Evolutionary conservation across 2,888 invertebrate species (phyloP), one percentile per base, ranked within the genome.

Genomic region (Brachypterus glaber): DNA sequence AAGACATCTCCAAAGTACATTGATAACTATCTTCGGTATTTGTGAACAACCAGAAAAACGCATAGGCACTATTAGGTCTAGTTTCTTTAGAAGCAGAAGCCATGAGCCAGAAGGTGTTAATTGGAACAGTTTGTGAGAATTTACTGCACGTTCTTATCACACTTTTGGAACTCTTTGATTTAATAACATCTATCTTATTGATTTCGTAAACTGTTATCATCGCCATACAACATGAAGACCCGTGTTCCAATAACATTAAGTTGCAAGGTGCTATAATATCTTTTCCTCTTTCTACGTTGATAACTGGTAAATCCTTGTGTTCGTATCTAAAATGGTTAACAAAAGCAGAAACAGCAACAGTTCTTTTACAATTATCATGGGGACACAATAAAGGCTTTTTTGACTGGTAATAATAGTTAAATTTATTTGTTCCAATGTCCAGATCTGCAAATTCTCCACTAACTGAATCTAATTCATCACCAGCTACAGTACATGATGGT

Each of bases 21-120:
- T 54, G 53, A 42, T 55, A 58, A 29, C 39, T 41, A 16, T 57
- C 57, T 2, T 56, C 54, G 8, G 52, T 51, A 40, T 59, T 59
- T 14, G 59, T 57, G 40, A 62, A 59, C 37, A 65, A 36, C 64
- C 64, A 64, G 35, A 56, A 54, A 3, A 60, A 30, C 4, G 54
- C 53, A 38, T 54, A 58, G 8, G 49, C 43, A 4, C 40, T 39
- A 30, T 50, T 48, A 1, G 40, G 38, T 24, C 46, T 49, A 18
- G 43, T 43, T 34, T 57, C 53, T 4, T 34, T 25, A 2, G 62
- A 59, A 11, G 58, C 60, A 15, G 53, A 59, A 15, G 54, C 57
- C 63, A 65, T 62, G 18, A 65, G 40, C 63, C 64, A 65, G 43
- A 64, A 62, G 2, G 59, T 59, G 34, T 52, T 54, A 7, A 58